Percentiles rank a stretch among this genome's conserved stretches.
phyloP scores from a whole-genome alignment of 2,113 vertebrate genomes.

The Irena cyanogastra region DNA sequence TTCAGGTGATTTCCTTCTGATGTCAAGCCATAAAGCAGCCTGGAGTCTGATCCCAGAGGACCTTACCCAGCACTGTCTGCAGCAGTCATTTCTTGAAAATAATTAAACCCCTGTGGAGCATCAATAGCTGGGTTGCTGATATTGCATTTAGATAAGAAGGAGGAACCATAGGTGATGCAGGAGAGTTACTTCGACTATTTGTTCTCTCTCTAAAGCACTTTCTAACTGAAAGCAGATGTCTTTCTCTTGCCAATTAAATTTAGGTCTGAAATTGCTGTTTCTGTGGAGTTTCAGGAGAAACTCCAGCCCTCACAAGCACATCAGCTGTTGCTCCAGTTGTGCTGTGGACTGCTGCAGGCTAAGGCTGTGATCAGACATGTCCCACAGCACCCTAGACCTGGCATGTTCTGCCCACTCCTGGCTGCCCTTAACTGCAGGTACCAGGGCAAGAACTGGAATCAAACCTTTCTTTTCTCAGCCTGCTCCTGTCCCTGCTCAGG shows the following conservation, averaged over 20 bases:
- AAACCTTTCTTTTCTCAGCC: not conserved
- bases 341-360: not conserved
- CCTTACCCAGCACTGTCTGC: not conserved
- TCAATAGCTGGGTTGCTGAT: not conserved
- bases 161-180: not conserved
- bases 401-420: not conserved
- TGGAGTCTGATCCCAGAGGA: not conserved
- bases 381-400: not conserved
- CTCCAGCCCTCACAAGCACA: not conserved
- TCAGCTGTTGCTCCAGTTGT: not conserved
- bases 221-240: not conserved
- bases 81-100: not conserved
- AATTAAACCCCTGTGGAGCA: conserved; percentile 16
- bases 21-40: not conserved
- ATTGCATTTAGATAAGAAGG: not conserved
- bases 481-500: not conserved
- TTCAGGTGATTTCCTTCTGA: not conserved
- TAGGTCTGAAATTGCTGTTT: not conserved
- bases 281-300: not conserved
- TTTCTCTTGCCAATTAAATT: not conserved
- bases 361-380: not conserved
- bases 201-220: not conserved
- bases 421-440: not conserved
- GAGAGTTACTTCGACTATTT: not conserved
- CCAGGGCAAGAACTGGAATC: not conserved